These are phyloP conservation scores for Drosophila meridiana DNA, from an alignment of 2,888 invertebrate species.

Conservation along the genomic window DNA sequence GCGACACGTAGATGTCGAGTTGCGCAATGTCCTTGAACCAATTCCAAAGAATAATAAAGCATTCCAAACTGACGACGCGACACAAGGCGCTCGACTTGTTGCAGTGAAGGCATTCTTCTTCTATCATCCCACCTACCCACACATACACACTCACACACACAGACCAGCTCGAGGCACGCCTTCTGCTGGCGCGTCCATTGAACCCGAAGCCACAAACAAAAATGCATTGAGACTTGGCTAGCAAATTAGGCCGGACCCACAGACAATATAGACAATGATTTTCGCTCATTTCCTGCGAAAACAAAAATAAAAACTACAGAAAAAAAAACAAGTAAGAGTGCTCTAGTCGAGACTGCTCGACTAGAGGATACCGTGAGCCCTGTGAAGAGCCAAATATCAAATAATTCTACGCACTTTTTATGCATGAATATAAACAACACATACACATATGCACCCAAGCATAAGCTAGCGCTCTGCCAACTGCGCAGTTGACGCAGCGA, in stretches of 20 bases:
- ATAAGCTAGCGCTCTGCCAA: no score
- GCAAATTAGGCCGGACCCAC: slow-evolving; percentile 54
- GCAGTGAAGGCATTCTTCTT: slow-evolving; percentile 5
- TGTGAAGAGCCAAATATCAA: no score
- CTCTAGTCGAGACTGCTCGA: no score
- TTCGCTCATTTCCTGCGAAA: slow-evolving; percentile 69
- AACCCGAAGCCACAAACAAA: slow-evolving; percentile 60
- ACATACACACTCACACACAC: not conserved
- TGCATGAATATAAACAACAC: no score
- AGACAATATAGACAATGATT: slow-evolving; percentile 64
- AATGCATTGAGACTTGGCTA: slow-evolving; percentile 42
- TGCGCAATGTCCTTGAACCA: slow-evolving; percentile 73
- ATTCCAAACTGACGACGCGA: not conserved
- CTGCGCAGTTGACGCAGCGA: no score
- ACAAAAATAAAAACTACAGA: not conserved
- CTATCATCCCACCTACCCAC: not conserved
- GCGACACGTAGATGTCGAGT: slow-evolving; percentile 39
- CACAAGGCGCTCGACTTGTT: slow-evolving; percentile 6
- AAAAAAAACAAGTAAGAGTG: not conserved
- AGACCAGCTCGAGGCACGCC: not conserved
- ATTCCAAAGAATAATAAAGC: slow-evolving; percentile 47
- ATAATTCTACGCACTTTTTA: no score
- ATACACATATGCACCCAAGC: no score
- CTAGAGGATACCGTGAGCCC: no score
- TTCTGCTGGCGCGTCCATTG: slow-evolving; percentile 64